These are phyloP conservation scores for Lepeophtheirus salmonis DNA, from an alignment of 1,140 invertebrate genomes.

Conservation along the genomic window DNA sequence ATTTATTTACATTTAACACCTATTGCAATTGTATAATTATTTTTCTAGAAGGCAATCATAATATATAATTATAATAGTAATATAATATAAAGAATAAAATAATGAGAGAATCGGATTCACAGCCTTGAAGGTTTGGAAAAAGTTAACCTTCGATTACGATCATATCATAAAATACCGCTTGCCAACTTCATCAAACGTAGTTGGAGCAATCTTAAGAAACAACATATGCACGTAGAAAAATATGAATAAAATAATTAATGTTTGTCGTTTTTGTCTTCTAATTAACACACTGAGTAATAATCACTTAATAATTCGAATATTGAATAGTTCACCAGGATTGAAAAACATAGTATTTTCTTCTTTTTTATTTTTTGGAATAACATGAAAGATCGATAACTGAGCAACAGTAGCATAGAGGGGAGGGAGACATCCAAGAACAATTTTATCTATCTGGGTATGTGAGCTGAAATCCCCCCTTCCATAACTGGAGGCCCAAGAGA, in stretches of 20 bases:
- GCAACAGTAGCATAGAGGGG: background rate
- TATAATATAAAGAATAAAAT: background rate
- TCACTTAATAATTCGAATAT: too few species aligned
- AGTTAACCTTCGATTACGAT: background rate
- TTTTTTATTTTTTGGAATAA: background rate
- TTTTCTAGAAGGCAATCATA: background rate
- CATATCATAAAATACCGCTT: background rate
- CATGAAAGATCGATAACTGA: background rate
- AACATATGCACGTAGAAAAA: background rate
- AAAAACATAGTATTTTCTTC: background rate
- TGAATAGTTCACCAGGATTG: background rate
- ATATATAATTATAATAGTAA: background rate
- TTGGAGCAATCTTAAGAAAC: background rate
- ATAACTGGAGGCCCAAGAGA: constrained; percentile 9
- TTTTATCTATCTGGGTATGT: background rate
- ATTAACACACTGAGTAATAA: background rate
- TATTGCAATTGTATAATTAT: background rate
- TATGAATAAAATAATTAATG: background rate
- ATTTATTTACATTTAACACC: background rate
- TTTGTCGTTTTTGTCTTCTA: background rate
- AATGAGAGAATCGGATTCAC: background rate
- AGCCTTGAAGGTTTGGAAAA: background rate
- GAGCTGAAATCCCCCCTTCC: background rate
- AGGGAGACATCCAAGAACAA: background rate
- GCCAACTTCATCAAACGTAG: background rate